Percentiles rank a stretch among this genome's conserved stretches.
Conservation (phyloP, 2,888 invertebrate genomes). For the Chloromyia formosa region DNA sequence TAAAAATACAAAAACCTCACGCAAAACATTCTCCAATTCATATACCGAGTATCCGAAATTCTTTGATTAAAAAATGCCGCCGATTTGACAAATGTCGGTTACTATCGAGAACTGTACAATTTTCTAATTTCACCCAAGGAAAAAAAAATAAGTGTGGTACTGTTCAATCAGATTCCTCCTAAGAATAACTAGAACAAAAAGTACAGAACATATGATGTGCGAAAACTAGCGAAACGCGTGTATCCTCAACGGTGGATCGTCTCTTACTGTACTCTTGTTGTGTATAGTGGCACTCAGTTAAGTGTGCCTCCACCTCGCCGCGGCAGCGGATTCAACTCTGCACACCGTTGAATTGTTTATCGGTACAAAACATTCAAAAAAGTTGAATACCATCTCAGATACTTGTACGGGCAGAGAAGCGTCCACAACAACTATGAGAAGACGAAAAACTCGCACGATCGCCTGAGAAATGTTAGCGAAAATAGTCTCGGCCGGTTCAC, state of each 20-base stretch:
- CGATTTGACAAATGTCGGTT: neutral
- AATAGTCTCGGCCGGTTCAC: constrained; percentile 22
- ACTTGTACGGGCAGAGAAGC: constrained; percentile 21
- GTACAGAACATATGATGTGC: constrained; percentile 45
- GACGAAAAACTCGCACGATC: constrained; percentile 14
- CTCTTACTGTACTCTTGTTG: constrained; percentile 62
- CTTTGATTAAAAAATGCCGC: neutral
- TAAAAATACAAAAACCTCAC: constrained; percentile 46
- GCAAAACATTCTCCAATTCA: constrained; percentile 29
- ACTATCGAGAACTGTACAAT: constrained; percentile 1
- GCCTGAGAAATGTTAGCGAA: constrained; percentile 30
- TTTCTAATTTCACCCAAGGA: neutral
- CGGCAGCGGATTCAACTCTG: constrained; percentile 37
- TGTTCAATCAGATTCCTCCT: constrained; percentile 26
- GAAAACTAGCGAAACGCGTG: constrained; percentile 61
- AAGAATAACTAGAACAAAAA: constrained; percentile 39
- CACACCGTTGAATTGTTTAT: constrained; percentile 43
- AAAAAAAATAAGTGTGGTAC: constrained; percentile 18
- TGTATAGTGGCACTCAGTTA: constrained; percentile 48
- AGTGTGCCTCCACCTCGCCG: constrained; percentile 33
- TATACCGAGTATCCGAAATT: too few species aligned
- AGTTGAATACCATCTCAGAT: constrained; percentile 38
- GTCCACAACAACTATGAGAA: constrained; percentile 8
- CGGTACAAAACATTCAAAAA: constrained; percentile 40
- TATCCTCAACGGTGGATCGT: constrained; percentile 63